Evolutionary conservation across 2,113 vertebrate genomes (phyloP).

Genomic region (Phaethon lepturus): DNA sequence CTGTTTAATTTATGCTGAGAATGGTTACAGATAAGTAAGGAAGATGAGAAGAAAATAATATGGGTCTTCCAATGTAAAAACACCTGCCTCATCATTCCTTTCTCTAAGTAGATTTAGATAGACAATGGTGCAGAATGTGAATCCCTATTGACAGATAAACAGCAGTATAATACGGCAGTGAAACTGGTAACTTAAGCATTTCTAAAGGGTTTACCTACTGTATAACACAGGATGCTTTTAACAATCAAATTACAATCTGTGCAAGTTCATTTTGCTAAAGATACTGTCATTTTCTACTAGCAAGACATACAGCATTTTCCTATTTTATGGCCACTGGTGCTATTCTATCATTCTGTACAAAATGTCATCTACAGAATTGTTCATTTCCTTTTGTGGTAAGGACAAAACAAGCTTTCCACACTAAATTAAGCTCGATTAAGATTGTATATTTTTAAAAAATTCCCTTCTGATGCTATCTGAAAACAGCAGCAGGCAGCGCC

Average conservation of each 20-base stretch:
- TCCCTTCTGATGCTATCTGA: background rate
- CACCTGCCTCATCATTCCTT: background rate
- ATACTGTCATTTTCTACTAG: background rate
- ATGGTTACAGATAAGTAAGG: background rate
- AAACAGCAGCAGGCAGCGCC: background rate
- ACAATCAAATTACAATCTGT: background rate
- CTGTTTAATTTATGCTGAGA: background rate
- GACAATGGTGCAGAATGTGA: background rate
- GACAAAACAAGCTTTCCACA: background rate
- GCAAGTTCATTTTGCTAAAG: constrained; percentile 7
- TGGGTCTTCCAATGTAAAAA: background rate
- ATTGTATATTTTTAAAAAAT: background rate
- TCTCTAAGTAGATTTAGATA: background rate
- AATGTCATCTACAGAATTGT: background rate
- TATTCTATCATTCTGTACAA: background rate
- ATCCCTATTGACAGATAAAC: background rate
- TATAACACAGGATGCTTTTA: background rate
- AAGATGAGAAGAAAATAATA: background rate
- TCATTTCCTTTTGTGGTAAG: background rate
- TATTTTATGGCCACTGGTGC: background rate
- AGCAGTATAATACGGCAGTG: background rate
- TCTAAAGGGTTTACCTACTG: background rate
- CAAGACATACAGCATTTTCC: background rate
- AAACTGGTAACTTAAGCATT: background rate
- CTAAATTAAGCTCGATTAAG: background rate